Conservation (phyloP, 2,113 vertebrate species). For the Mixornis gularis region DNA sequence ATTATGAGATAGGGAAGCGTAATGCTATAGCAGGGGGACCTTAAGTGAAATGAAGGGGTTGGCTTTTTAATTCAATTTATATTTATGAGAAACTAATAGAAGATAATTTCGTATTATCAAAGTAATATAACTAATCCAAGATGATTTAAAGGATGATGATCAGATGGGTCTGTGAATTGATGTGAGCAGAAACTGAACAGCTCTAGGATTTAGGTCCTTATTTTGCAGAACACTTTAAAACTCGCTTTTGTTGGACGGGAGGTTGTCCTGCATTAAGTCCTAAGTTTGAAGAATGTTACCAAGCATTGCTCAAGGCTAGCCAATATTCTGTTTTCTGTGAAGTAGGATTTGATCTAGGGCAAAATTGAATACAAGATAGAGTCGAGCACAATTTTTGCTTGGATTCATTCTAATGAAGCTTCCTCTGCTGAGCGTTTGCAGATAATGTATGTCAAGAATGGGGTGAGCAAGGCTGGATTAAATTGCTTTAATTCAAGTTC, state of each 20-base stretch:
- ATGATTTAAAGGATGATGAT: background rate
- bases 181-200: background rate
- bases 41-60: background rate
- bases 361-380: background rate
- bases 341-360: background rate
- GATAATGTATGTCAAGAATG: background rate
- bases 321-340: background rate
- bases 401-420: background rate
- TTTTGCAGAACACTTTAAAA: background rate
- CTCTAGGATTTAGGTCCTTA: background rate
- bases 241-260: background rate
- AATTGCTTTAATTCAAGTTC: background rate
- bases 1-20: background rate
- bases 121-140: background rate
- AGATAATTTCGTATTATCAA: conserved; percentile 15
- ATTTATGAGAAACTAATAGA: conserved; percentile 48
- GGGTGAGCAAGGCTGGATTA: background rate
- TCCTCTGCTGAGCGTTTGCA: background rate
- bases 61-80: conserved; percentile 43
- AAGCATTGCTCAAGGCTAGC: background rate
- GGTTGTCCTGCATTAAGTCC: background rate
- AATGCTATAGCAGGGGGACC: background rate
- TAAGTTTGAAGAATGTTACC: background rate
- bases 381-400: background rate
- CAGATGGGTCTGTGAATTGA: background rate